phyloP scores from a whole-genome alignment of 1,140 invertebrate species.

The Drosophila littoralis region DNA sequence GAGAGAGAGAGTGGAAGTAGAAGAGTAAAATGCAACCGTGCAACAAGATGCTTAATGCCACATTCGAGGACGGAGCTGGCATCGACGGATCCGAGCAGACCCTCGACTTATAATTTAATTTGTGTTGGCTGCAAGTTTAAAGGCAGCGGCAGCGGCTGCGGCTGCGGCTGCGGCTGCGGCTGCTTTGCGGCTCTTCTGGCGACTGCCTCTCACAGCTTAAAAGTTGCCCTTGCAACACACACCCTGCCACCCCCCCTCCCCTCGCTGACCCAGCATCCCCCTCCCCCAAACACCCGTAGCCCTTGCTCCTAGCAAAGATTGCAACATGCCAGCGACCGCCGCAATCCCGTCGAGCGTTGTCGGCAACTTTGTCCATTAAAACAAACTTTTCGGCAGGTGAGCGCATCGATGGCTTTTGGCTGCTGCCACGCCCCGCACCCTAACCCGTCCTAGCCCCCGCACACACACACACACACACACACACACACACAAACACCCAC shows the following conservation, averaged over 20 bases:
- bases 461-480: neutral
- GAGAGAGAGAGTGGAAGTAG: neutral
- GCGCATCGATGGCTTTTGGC: constrained; percentile 73
- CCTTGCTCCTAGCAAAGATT: constrained; percentile 1
- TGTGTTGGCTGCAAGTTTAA: constrained; percentile 56
- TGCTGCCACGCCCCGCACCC: constrained; percentile 1
- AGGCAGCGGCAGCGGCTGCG: constrained; percentile 1
- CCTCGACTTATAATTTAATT: constrained; percentile 77
- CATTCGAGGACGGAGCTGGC: constrained; percentile 23
- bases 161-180: neutral
- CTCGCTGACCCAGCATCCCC: no score
- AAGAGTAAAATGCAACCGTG: constrained; percentile 17
- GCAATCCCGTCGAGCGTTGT: constrained; percentile 62
- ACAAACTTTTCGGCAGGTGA: constrained; percentile 76
- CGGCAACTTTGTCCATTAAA: constrained; percentile 78
- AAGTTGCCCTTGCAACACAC: constrained; percentile 22
- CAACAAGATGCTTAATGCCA: constrained; percentile 34
- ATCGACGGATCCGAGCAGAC: constrained; percentile 3
- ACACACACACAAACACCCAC: no score
- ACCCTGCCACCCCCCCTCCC: neutral
- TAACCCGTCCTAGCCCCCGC: no score
- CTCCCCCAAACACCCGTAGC: neutral
- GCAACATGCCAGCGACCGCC: constrained; percentile 12
- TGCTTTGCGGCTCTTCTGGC: neutral
- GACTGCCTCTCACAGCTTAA: constrained; percentile 27